Base-by-base conservation (phyloP, 2,888 invertebrate species). In the Thereva unica region DNA sequence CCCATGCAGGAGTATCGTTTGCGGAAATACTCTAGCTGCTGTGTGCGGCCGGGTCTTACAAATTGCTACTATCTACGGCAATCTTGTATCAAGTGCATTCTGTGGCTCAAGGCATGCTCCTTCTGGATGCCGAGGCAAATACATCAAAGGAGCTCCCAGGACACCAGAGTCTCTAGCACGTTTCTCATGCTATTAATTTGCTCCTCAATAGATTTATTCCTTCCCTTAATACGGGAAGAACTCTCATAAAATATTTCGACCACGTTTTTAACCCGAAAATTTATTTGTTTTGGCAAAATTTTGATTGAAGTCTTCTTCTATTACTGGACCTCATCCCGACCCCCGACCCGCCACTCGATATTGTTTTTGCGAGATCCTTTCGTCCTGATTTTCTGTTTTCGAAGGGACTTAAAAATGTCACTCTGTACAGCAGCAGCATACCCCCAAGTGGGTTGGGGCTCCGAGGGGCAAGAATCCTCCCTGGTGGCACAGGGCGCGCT, bases 161-260 rank as follows among this genome's bases (percentile, higher is more conserved):
- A 59, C 35, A 35, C 52, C 47, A 38, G 38, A 10, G 59, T 59
- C 59, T 59, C 47, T 49, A 12, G 49, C 59, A 59, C 59, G 59
- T 59, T 47, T 49, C 10, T 59, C 49, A 40, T 37, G 59, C 59
- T 59, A 59, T 59, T 59, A 59, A 59, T 59, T 59, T 49, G 59
- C 47, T 49, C 47, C 59, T 59, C 59, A 59, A 59, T 59, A 59
- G 59, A 59, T 59, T 59, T 59, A 59, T 59, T 40, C 47, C 47
- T 59, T 49, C 45, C 49, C 59, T 59, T 49, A 59, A 59, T 59
- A 37, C 59, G 38, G 59, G 23, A 23, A 23, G 23, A 59, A 59
- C 59, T 49, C 59, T 59, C 59, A 59, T 59, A 59, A 59, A 59
- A 59, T 59, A 59, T 59, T 59, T 59, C 59, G 49, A 59, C 59